These are phyloP conservation scores for Phrynocephalus forsythii DNA, from an alignment of 2,797 vertebrate genomes.

Conservation along the genomic window DNA sequence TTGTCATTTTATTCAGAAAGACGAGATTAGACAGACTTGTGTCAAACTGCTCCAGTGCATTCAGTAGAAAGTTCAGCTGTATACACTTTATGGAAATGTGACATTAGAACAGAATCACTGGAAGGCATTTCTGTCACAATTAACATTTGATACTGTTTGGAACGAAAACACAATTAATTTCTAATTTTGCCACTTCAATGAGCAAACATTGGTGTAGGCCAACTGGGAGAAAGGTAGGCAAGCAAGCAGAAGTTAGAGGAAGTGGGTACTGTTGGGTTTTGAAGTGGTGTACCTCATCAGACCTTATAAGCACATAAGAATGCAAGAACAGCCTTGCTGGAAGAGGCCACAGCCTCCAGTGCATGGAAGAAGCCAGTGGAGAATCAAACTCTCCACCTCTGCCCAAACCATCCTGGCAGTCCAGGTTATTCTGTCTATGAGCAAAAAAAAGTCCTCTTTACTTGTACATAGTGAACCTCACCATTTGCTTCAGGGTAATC, in stretches of 20 bases:
- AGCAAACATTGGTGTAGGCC: slow-evolving; percentile 57
- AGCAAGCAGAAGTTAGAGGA: slow-evolving; percentile 23
- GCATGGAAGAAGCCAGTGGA: too few relatives aligned
- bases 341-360: too few relatives aligned
- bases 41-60: slow-evolving; percentile 23
- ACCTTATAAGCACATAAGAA: background rate
- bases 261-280: slow-evolving; percentile 23
- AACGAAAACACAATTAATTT: slow-evolving; percentile 67
- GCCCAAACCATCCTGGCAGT: too few relatives aligned
- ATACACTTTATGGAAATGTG: slow-evolving; percentile 74
- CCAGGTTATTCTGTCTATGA: too few relatives aligned
- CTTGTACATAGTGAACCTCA: too few relatives aligned
- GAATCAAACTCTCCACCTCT: too few relatives aligned
- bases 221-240: slow-evolving; percentile 11
- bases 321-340: too few relatives aligned
- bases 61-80: slow-evolving; percentile 52
- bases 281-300: background rate
- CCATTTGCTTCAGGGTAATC: too few relatives aligned
- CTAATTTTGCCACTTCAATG: slow-evolving; percentile 63
- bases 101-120: slow-evolving; percentile 71
- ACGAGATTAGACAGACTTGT: slow-evolving; percentile 13
- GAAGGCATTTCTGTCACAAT: slow-evolving; percentile 70
- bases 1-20: slow-evolving; percentile 11
- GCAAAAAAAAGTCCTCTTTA: too few relatives aligned
- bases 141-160: slow-evolving; percentile 65